These are phyloP conservation scores for Stercorarius parasiticus DNA, from an alignment of 2,113 vertebrate genomes.

Conservation along the genomic window DNA sequence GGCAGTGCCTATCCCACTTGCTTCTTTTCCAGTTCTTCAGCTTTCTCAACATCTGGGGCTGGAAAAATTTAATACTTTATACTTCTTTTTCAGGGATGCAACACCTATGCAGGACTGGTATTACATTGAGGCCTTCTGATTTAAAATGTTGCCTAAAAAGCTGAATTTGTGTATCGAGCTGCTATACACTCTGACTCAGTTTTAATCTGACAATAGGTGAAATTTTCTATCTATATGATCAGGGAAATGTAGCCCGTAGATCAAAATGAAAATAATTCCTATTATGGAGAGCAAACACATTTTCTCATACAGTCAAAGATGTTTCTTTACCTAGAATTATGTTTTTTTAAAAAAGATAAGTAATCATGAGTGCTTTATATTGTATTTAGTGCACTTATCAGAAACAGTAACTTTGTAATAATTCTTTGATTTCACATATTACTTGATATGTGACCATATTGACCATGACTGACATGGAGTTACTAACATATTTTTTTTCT, in stretches of 20 bases:
- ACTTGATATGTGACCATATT: neutral
- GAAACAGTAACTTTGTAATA: neutral
- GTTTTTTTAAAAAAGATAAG: neutral
- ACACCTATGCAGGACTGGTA: neutral
- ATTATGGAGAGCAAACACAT: neutral
- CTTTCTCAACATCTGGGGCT: neutral
- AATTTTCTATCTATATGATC: neutral
- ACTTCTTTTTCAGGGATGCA: neutral
- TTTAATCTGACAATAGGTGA: neutral
- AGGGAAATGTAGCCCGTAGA: neutral
- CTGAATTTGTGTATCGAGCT: neutral
- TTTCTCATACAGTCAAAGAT: neutral
- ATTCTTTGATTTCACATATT: neutral
- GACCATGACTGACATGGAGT: neutral
- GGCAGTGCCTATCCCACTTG: neutral
- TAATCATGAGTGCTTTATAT: neutral
- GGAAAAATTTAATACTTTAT: neutral
- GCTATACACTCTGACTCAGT: neutral
- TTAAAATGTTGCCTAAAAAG: neutral
- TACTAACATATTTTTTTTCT: neutral
- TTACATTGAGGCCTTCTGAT: neutral
- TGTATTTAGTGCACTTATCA: neutral
- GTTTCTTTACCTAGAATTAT: neutral
- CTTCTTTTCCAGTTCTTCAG: neutral
- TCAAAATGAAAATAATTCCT: neutral